Base-by-base conservation (phyloP, 2,888 invertebrate species). In the Stenolophus ochropezus region DNA sequence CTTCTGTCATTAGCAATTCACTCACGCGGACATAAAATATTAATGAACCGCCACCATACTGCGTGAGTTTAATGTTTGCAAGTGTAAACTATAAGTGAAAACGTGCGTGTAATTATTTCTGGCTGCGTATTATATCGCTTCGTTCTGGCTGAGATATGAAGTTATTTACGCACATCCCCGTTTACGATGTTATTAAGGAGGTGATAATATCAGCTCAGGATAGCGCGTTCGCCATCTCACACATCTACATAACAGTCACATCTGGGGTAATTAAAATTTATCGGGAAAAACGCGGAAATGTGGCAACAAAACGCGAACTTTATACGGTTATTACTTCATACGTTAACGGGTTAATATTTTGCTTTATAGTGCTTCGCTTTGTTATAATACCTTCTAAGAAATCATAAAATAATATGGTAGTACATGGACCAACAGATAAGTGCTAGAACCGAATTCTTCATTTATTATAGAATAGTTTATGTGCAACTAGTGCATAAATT, bases 161-260 rank as follows among this genome's bases (percentile, higher is more conserved):
- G 65, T 33, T 33, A 69, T 69, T 69, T 69, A 69, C 65, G 65
- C 4, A 69, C 20, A 69, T 69, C 65, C 27, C 18, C 65, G 27
- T 69, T 69, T 69, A 69, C 65, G 65, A 69, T 18, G 65, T 69
- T 69, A 69, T 69, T 69, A 69, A 69, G 33, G 65, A 69, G 65
- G 65, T 69, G 65, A 69, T 69, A 69, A 69, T 69, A 33, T 69
- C 61, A 61, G 25, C 65, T 69, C 33, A 33, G 33, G 16, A 33
- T 33, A 42, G 33, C 4, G 16, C 11, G 4, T 33, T 18, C 8
- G 16, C 2, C 42, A 69, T 27, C 65, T 14, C 5, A n/a, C 14
- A n/a, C 25, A 61, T 61, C 61, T 56, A 61, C 61, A 61, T 61
- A n/a, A 25, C 25, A 61, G 23, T 61, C 25, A 25, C 23, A 25